These are phyloP conservation scores for Hesperophylax magnus DNA, from an alignment of 1,140 invertebrate species.

Conservation along the genomic window DNA sequence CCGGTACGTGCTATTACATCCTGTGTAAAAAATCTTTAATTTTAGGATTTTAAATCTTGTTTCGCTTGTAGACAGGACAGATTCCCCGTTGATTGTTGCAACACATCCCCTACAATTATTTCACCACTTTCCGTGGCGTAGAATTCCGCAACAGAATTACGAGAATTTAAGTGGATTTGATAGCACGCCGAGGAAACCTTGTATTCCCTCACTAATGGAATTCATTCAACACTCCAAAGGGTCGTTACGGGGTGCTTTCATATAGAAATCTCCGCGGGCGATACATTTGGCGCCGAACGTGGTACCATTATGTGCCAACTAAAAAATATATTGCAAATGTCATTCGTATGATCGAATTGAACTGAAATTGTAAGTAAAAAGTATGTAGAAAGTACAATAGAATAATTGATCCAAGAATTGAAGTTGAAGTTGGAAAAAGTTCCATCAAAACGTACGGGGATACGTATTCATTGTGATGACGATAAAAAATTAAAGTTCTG, in stretches of 20 bases:
- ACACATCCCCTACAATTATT: too few species aligned
- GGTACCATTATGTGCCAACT: background rate
- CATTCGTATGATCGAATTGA: conserved; percentile 2
- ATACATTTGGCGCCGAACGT: conserved; percentile 25
- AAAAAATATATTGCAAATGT: background rate
- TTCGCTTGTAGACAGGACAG: too few species aligned
- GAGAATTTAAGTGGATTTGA: conserved; percentile 57
- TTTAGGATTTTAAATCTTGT: too few species aligned
- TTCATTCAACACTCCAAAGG: conserved; percentile 49
- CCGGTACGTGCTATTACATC: too few species aligned
- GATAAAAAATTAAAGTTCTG: too few species aligned
- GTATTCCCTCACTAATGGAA: conserved; percentile 52
- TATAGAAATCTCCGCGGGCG: conserved; percentile 39
- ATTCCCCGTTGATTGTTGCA: too few species aligned
- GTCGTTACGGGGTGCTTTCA: conserved; percentile 25
- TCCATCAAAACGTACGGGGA: too few species aligned
- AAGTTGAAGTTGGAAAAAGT: too few species aligned
- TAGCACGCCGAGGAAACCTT: conserved; percentile 40
- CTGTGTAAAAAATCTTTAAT: too few species aligned
- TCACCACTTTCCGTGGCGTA: conserved; percentile 13
- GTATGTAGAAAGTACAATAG: too few species aligned
- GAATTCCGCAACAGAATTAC: conserved; percentile 54
- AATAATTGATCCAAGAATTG: too few species aligned
- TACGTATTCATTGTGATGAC: too few species aligned
- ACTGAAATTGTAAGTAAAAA: background rate